A percentile compares a stretch with the other conserved stretches of the same genome.
Evolutionary conservation across 2,113 vertebrate species (phyloP).

Genomic region (Emydocephalus ijimae): DNA sequence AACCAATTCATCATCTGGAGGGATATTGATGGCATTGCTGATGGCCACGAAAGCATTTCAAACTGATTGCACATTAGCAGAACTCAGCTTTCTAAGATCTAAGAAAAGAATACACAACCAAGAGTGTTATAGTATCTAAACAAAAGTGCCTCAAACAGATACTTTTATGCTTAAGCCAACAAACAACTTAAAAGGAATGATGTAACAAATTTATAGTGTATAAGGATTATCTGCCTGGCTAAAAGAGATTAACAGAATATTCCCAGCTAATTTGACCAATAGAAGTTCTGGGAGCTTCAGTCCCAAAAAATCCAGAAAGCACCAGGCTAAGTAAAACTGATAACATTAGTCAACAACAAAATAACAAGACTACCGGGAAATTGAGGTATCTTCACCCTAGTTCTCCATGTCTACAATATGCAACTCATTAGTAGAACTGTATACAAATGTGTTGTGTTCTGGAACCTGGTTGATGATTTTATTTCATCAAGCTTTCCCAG

Average conservation of each 20-base stretch:
- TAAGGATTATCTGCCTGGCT: conserved; percentile 8
- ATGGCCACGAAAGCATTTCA: neutral
- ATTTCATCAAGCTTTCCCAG: neutral
- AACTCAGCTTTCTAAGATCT: neutral
- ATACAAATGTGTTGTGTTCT: neutral
- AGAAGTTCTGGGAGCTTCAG: neutral
- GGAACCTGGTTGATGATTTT: neutral
- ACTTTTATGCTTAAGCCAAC: neutral
- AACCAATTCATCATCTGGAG: neutral
- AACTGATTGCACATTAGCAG: neutral
- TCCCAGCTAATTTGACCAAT: neutral
- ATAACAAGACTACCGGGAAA: neutral
- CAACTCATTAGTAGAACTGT: neutral
- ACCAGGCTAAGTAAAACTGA: neutral
- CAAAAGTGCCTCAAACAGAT: neutral
- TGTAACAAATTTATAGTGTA: neutral
- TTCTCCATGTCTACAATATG: neutral
- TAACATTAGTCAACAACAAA: neutral
- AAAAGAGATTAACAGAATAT: neutral
- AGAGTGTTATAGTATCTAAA: neutral
- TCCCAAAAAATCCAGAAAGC: neutral
- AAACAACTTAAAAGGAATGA: neutral
- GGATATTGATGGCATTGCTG: neutral
- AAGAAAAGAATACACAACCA: neutral
- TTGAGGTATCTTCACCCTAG: neutral